A percentile compares a stretch with the other conserved stretches of the same genome.
phyloP scores from a whole-genome alignment of 2,888 invertebrate species.

The Sericinus montela region DNA sequence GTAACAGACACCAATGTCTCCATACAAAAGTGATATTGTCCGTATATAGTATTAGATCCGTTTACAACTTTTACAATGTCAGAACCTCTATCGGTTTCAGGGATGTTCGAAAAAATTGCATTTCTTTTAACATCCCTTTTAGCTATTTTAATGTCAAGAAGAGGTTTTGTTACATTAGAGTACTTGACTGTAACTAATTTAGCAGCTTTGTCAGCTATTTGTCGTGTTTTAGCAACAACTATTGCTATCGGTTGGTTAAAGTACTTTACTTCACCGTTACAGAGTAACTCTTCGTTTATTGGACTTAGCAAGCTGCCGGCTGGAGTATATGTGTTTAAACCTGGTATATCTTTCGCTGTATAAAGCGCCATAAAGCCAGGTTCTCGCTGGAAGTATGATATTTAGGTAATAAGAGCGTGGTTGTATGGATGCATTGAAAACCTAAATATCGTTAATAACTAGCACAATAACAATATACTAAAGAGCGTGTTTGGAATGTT shows the following conservation, averaged over 20 bases:
- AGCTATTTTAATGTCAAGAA: conserved; percentile 39
- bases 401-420: no score
- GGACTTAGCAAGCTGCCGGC: conserved; percentile 25
- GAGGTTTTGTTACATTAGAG: conserved; percentile 46
- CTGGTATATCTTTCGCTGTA: conserved; percentile 82
- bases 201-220: conserved; percentile 76
- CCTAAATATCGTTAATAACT: no score
- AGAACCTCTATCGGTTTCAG: conserved; percentile 42
- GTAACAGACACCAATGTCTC: conserved; percentile 82
- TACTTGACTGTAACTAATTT: conserved; percentile 77
- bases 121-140: conserved; percentile 32
- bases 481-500: no score
- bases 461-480: no score
- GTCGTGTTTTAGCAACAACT: conserved; percentile 78
- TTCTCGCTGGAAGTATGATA: conserved; percentile 71
- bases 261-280: conserved; percentile 39
- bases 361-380: conserved; percentile 82
- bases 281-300: conserved; percentile 61
- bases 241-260: conserved; percentile 48
- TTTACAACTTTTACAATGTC: conserved; percentile 56
- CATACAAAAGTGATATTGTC: conserved; percentile 86
- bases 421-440: no score
- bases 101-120: conserved; percentile 21
- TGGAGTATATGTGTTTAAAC: conserved; percentile 79
- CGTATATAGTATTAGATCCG: conserved; percentile 73